Evolutionary conservation across 2,888 invertebrate species (phyloP), one percentile per base, ranked within the genome.

Genomic region (Acleris laterana): DNA sequence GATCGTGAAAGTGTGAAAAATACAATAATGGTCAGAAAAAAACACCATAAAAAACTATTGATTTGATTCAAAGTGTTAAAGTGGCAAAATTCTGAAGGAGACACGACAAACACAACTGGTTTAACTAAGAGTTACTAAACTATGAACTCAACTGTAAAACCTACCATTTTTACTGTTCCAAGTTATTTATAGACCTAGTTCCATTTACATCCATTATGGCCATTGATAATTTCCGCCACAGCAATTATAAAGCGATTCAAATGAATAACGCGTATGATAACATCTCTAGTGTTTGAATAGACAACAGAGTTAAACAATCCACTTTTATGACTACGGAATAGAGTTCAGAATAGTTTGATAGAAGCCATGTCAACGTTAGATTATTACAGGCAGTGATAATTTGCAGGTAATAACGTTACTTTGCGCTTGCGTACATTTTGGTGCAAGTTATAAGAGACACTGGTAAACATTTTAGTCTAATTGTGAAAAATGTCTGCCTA

Each of bases 191-290:
- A 52, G 44, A 22, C 38, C 51, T 28, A 51, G 46, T 52, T 46
- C 56, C 38, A 66, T 62, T 51, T 66, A 66, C 66, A 51, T 32
- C 38, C 56, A 66, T 65, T 65, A 65, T 65, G 17, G 19, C 52
- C 60, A 56, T 61, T 57, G 66, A 66, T 66, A 68, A 63, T 63
- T 67, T 66, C 59, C 64, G 38, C 65, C 44, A 69, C 53, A 53
- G 68, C 71, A 71, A 74, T 74, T 74, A 72, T 72, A 74, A 74
- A 70, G 55, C 74, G 62, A 74, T 74, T 65, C 67, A 66, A 71
- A 70, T 71, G 68, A 71, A 71, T 74, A 66, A 68, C 25, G 50
- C 58, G 13, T 38, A 11, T 50, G 70, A 72, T 71, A 69, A 68
- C 70, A 61, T 66, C 62, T 66, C 65, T 55, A n/a, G 51, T 62